Percentiles rank a stretch among this genome's conserved stretches.
Evolutionary conservation across 2,888 invertebrate genomes (phyloP).

Genomic region (Elysia crispata): DNA sequence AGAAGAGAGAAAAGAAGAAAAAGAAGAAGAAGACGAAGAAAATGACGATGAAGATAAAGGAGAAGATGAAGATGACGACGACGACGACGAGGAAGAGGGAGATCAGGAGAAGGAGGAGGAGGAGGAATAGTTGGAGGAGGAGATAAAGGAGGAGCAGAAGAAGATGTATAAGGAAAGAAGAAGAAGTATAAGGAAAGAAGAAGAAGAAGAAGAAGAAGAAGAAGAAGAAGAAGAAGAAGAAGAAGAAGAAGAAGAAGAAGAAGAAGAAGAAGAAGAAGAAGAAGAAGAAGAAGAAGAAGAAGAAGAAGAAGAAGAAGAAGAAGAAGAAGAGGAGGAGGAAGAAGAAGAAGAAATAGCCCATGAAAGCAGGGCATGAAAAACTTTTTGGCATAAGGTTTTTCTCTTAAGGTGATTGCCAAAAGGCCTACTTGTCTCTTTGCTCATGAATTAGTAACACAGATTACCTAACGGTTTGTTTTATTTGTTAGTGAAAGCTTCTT

Average conservation of each 20-base stretch:
- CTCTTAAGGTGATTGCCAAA: too few species aligned
- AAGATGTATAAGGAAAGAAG: neutral
- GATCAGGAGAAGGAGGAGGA: too few species aligned
- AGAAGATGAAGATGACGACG: neutral
- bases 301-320: neutral
- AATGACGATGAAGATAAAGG: neutral
- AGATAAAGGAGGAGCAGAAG: neutral
- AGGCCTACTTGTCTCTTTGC: too few species aligned
- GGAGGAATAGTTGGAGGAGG: neutral
- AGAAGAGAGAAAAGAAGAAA: neutral
- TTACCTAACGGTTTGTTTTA: too few species aligned
- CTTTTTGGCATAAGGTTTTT: constrained; percentile 4
- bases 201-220: neutral
- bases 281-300: neutral
- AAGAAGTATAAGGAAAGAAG: neutral
- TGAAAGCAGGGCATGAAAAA: neutral
- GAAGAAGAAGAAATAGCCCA: neutral
- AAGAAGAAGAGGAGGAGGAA: neutral
- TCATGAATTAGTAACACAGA: too few species aligned
- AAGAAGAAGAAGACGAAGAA: neutral
- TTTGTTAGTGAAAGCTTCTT: too few species aligned
- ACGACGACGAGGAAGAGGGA: neutral
- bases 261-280: neutral
- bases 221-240: too few species aligned
- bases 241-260: too few species aligned